Evolutionary conservation across 2,797 vertebrate genomes (phyloP).

Genomic region (Carcharodon carcharias): DNA sequence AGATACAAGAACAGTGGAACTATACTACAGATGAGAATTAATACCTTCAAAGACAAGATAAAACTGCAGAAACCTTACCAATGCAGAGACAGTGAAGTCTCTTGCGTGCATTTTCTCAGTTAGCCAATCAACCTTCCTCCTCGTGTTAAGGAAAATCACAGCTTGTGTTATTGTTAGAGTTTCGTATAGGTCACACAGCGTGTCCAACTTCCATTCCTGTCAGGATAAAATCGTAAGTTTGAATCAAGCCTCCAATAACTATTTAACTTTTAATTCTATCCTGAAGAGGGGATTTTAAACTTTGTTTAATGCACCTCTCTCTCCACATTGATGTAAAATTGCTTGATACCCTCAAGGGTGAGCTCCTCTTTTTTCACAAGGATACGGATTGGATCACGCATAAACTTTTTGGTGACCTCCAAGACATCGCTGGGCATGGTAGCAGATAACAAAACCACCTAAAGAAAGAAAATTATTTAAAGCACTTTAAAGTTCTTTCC

Average conservation of each 20-base stretch:
- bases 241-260: background rate
- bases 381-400: constrained; percentile 96
- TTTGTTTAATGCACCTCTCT: constrained; percentile 66
- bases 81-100: constrained; percentile 94
- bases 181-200: constrained; percentile 92
- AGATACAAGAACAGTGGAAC: background rate
- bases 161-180: constrained; percentile 97
- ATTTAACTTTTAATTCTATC: background rate
- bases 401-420: constrained; percentile 98
- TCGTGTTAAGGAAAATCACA: constrained; percentile 96
- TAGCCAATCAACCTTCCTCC: constrained; percentile 98
- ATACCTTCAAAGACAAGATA: background rate
- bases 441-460: constrained; percentile 95
- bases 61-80: constrained; percentile 63
- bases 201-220: constrained; percentile 97
- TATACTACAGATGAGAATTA: background rate
- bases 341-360: constrained; percentile 97
- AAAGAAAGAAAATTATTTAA: background rate
- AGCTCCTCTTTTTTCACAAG: constrained; percentile 97
- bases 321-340: constrained; percentile 98
- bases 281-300: background rate
- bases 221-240: background rate
- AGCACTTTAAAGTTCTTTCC: too few relatives aligned
- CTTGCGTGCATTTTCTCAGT: constrained; percentile 97
- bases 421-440: constrained; percentile 97